Conservation (phyloP, 2,797 vertebrate genomes). For the Florisuga fusca region DNA sequence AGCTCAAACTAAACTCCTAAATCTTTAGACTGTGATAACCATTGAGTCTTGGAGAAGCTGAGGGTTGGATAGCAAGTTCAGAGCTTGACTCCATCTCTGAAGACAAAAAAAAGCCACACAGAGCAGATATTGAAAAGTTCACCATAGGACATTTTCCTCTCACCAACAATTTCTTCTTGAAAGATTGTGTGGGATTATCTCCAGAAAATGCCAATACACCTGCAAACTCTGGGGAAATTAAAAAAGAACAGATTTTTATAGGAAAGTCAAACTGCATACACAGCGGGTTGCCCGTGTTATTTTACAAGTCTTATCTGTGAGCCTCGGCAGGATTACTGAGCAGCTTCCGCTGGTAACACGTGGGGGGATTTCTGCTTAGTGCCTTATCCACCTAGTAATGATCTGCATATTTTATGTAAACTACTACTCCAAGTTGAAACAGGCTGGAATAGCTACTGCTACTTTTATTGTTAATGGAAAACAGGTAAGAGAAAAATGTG, state of each 20-base stretch:
- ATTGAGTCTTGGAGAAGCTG: neutral
- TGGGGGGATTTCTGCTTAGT: conserved; percentile 1
- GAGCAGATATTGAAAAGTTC: conserved; percentile 30
- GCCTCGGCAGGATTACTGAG: conserved; percentile 41
- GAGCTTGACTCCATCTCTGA: neutral
- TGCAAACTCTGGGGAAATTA: conserved; percentile 68
- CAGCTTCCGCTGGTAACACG: neutral
- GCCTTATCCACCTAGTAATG: neutral
- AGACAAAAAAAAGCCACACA: neutral
- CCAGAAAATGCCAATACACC: conserved; percentile 51
- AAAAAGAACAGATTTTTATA: conserved; percentile 47
- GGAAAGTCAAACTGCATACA: conserved; percentile 5
- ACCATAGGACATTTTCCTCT: conserved; percentile 26
- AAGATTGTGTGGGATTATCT: conserved; percentile 52
- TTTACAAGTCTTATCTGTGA: conserved; percentile 41
- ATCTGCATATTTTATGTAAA: conserved; percentile 19
- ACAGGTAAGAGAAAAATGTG: neutral
- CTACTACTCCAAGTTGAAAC: conserved; percentile 12
- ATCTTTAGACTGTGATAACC: neutral
- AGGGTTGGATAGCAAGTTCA: neutral
- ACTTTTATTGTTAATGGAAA: conserved; percentile 16
- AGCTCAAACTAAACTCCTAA: neutral
- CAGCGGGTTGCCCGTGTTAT: neutral
- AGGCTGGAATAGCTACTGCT: conserved; percentile 11
- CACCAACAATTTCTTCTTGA: neutral